Evolutionary conservation across 2,888 invertebrate genomes (phyloP), one percentile per base, ranked within the genome.

Genomic region (Hetaerina titia): DNA sequence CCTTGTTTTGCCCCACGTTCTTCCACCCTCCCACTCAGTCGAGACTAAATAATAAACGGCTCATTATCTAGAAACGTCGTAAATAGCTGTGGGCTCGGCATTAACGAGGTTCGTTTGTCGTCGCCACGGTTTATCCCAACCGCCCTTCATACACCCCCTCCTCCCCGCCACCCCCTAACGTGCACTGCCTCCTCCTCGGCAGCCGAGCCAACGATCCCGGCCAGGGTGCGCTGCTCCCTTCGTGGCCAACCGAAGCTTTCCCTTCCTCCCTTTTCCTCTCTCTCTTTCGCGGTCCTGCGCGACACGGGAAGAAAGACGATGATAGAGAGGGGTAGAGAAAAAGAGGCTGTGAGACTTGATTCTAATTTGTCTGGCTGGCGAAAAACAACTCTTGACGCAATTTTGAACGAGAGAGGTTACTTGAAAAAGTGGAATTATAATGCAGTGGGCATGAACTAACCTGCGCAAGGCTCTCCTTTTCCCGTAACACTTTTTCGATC

Each of bases 71-170:
- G 90, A 31, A 64, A 63, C 58, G 19, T 90, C 19, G 90, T 90
- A 64, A 90, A 90, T 31, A 90, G 90, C 90, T 31, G 64, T 31
- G 90, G 64, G 45, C 45, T 25, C 31, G 64, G 31, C 45, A 22
- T 31, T 90, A 90, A 90, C 64, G 64, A 90, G 90, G 90, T 22
- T 25, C 63, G 64, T 90, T 90, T 90, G 90, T 90, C 90, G 64
- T 90, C 45, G 63, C 8, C 31, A 90, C 31, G 63, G 45, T 31
- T 90, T 31, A 15, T n/a, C 31, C 7, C 69, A 19, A 8, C n/a
- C 19, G 88, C 13, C 56, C 56, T 88, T 19, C 45, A 88, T 88
- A 45, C 15, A 45, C 31, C n/a, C 5, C n/a, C 17, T n/a, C n/a
- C 74, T 1, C 25, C 81, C 13, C 25, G 0, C n/a, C 81, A 6